Conservation (phyloP, 2,888 invertebrate species). For the Ptilodon capucinus region DNA sequence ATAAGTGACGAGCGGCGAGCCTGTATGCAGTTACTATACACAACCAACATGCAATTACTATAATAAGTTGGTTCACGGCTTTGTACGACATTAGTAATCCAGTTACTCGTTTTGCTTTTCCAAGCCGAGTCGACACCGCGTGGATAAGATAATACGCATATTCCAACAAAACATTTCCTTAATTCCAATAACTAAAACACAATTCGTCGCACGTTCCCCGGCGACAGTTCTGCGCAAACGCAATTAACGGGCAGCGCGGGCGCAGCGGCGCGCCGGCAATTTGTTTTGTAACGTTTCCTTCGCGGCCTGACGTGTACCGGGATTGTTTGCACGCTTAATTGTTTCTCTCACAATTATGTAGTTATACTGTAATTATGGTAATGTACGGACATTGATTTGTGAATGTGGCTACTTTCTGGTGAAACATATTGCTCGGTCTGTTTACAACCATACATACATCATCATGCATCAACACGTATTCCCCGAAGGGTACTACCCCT, state of each 20-base stretch:
- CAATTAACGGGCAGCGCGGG: slow-evolving; percentile 28
- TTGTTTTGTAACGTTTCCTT: slow-evolving; percentile 36
- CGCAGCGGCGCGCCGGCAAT: slow-evolving; percentile 28
- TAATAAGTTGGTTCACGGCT: too few species aligned
- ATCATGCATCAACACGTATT: too few species aligned
- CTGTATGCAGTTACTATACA: too few species aligned
- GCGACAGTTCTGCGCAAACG: slow-evolving; percentile 26
- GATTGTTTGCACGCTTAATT: slow-evolving; percentile 8
- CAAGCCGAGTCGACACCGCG: too few species aligned
- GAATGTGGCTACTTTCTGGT: not conserved
- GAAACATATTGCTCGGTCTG: too few species aligned
- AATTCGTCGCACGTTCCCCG: slow-evolving; percentile 22
- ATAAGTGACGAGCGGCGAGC: too few species aligned
- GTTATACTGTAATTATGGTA: not conserved
- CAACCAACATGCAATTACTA: too few species aligned
- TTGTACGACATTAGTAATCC: too few species aligned
- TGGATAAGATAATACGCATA: too few species aligned
- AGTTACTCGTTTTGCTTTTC: too few species aligned
- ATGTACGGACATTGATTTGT: not conserved
- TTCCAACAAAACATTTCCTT: not conserved
- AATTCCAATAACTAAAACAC: slow-evolving; percentile 10
- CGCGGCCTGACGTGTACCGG: slow-evolving; percentile 15
- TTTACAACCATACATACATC: too few species aligned
- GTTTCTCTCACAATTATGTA: not conserved
- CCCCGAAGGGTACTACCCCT: too few species aligned